These are phyloP conservation scores for Taxidea taxus DNA, from an alignment of 2,113 vertebrate species.

Conservation along the genomic window DNA sequence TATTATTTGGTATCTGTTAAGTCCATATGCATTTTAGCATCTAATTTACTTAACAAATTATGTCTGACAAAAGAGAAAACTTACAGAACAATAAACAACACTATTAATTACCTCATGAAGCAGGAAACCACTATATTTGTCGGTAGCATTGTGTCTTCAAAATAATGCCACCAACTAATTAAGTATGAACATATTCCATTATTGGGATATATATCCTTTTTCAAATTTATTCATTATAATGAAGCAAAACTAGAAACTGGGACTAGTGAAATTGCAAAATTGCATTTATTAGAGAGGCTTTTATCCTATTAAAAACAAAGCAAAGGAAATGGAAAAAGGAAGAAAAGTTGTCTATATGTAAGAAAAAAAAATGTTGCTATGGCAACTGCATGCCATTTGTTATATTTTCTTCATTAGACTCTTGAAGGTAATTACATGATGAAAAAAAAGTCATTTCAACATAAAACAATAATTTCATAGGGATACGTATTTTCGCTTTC, in stretches of 20 bases:
- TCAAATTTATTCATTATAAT: slow-evolving; percentile 63
- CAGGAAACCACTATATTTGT: slow-evolving; percentile 64
- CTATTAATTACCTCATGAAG: slow-evolving; percentile 76
- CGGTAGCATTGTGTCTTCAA: slow-evolving; percentile 62
- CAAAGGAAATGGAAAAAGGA: slow-evolving; percentile 46
- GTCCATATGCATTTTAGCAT: slow-evolving; percentile 69
- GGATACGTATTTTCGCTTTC: slow-evolving; percentile 38
- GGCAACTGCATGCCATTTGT: slow-evolving; percentile 73
- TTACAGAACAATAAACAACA: slow-evolving; percentile 76
- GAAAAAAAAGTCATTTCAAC: slow-evolving; percentile 41
- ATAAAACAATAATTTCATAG: slow-evolving; percentile 36
- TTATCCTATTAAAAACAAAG: slow-evolving; percentile 76
- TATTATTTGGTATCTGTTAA: slow-evolving; percentile 78
- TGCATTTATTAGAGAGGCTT: slow-evolving; percentile 61
- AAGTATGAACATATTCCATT: slow-evolving; percentile 72
- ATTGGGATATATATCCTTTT: slow-evolving; percentile 56
- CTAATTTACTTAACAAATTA: slow-evolving; percentile 82
- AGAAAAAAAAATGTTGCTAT: slow-evolving; percentile 69
- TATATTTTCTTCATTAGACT: slow-evolving; percentile 69
- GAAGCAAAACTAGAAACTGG: slow-evolving; percentile 52
- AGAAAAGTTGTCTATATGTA: slow-evolving; percentile 34
- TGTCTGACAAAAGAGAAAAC: slow-evolving; percentile 77
- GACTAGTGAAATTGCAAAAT: slow-evolving; percentile 48
- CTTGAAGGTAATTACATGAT: slow-evolving; percentile 47
- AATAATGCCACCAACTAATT: slow-evolving; percentile 75